Evolutionary conservation across 2,888 invertebrate genomes (phyloP).

Genomic region (Sturmia bella): DNA sequence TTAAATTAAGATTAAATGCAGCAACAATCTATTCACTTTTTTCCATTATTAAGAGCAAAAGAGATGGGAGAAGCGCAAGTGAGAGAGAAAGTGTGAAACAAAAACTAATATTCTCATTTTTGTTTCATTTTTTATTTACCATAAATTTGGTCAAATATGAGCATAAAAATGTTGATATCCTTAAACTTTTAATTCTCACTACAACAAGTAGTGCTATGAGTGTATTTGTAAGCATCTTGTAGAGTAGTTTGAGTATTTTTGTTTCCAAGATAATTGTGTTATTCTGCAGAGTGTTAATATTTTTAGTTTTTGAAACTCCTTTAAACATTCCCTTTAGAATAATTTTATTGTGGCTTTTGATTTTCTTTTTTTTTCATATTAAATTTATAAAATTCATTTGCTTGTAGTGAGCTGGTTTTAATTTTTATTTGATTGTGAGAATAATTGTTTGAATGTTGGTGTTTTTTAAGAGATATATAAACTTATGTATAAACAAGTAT

Average conservation of each 20-base stretch:
- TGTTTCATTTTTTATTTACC: slow-evolving; percentile 18
- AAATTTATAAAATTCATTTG: no score
- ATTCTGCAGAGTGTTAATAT: slow-evolving; percentile 26
- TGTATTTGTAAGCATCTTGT: background rate
- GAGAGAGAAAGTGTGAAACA: background rate
- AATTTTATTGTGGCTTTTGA: slow-evolving; percentile 18
- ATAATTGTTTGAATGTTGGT: no score
- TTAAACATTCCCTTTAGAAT: slow-evolving; percentile 59
- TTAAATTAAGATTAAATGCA: slow-evolving; percentile 72
- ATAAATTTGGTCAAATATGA: slow-evolving; percentile 54
- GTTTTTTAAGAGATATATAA: no score
- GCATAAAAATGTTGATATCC: slow-evolving; percentile 26
- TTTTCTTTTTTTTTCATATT: no score
- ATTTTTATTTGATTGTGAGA: no score
- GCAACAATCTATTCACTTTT: slow-evolving; percentile 2
- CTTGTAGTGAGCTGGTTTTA: no score
- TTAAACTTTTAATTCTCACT: slow-evolving; percentile 29
- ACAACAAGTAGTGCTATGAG: background rate
- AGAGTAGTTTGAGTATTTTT: slow-evolving; percentile 7
- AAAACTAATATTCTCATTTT: slow-evolving; percentile 1
- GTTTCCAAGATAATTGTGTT: background rate
- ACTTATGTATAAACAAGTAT: no score
- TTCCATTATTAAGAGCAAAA: background rate
- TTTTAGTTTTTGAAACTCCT: slow-evolving; percentile 49
- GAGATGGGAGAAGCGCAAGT: background rate